Evolutionary conservation across 2,113 vertebrate species (phyloP).

Genomic region (Microtus ochrogaster): DNA sequence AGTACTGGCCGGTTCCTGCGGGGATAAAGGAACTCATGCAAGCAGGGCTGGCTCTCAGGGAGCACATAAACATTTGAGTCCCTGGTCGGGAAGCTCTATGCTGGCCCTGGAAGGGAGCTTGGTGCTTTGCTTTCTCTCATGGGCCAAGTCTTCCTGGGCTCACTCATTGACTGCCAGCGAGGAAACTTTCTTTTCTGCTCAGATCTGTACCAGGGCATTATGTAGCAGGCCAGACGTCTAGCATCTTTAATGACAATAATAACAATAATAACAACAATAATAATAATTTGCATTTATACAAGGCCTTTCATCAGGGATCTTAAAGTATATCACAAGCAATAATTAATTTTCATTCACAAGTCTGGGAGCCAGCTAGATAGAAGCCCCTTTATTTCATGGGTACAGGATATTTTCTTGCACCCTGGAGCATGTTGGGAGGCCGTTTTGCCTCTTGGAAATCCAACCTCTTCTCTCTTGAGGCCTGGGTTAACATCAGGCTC

Average conservation of each 20-base stretch:
- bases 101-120: not conserved
- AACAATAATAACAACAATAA: constrained; percentile 43
- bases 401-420: constrained; percentile 54
- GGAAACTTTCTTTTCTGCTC: constrained; percentile 69
- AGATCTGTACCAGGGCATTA: constrained; percentile 69
- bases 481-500: not conserved
- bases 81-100: not conserved
- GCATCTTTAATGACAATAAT: constrained; percentile 71
- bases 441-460: not conserved
- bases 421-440: constrained; percentile 1
- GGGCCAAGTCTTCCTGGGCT: not conserved
- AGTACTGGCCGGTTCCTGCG: not conserved
- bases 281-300: constrained; percentile 78
- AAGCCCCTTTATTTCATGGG: constrained; percentile 55
- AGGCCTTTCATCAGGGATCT: constrained; percentile 75
- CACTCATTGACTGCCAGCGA: not conserved
- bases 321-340: constrained; percentile 74
- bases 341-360: constrained; percentile 77
- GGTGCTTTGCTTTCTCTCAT: not conserved
- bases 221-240: constrained; percentile 63
- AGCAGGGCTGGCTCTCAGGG: not conserved
- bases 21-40: not conserved
- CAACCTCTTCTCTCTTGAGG: not conserved
- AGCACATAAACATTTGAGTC: not conserved
- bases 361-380: constrained; percentile 59